These are phyloP conservation scores for Drosophila kohkoa DNA, from an alignment of 1,140 invertebrate species.

Conservation along the genomic window DNA sequence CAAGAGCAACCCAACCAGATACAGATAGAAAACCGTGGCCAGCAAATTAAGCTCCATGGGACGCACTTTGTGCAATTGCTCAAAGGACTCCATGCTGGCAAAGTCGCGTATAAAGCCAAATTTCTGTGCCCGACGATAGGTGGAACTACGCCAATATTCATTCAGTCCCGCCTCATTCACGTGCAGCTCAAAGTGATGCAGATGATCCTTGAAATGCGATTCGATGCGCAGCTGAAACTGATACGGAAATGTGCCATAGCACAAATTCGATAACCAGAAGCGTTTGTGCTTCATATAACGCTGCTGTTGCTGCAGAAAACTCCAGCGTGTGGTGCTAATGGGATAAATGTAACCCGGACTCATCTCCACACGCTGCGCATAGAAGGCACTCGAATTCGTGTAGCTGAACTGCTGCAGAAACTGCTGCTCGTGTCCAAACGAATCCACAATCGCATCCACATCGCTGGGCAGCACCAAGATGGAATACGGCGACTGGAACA, in stretches of 20 bases:
- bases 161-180: constrained; percentile 48
- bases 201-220: constrained; percentile 62
- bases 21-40: constrained; percentile 45
- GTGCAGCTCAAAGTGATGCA: constrained; percentile 53
- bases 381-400: constrained; percentile 25
- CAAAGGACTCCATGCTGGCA: constrained; percentile 28
- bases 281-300: constrained; percentile 53
- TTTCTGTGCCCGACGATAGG: constrained; percentile 32
- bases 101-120: constrained; percentile 61
- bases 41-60: constrained; percentile 46
- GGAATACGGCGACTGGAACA: constrained; percentile 40
- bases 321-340: constrained; percentile 58
- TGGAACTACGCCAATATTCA: constrained; percentile 33
- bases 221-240: constrained; percentile 66
- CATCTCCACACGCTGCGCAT: constrained; percentile 42
- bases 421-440: constrained; percentile 53
- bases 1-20: constrained; percentile 47
- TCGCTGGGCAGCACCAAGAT: constrained; percentile 49
- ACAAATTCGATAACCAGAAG: constrained; percentile 57
- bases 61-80: constrained; percentile 5
- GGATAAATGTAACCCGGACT: constrained; percentile 57
- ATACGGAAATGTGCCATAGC: constrained; percentile 60
- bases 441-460: constrained; percentile 39
- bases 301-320: constrained; percentile 54
- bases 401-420: constrained; percentile 34